A percentile compares a stretch with the other conserved stretches of the same genome.
These are phyloP conservation scores for Dione juno DNA, from an alignment of 2,888 invertebrate species.

Conservation along the genomic window DNA sequence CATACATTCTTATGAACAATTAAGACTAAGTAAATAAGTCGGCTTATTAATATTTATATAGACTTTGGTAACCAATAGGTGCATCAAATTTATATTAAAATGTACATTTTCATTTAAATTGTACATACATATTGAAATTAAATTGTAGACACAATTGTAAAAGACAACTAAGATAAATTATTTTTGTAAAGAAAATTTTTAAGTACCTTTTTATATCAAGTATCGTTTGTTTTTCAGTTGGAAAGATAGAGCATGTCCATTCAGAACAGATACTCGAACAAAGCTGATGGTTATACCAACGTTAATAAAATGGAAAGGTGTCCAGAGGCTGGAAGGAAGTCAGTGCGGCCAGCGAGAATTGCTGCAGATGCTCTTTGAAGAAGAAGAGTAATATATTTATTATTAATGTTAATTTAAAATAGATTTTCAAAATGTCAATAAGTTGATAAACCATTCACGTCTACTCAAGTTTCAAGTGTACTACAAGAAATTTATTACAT, in stretches of 20 bases:
- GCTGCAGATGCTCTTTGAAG: slow-evolving; percentile 91
- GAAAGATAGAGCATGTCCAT: slow-evolving; percentile 92
- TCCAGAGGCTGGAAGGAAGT: slow-evolving; percentile 90
- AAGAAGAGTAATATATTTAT: slow-evolving; percentile 78
- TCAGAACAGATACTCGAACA: slow-evolving; percentile 89
- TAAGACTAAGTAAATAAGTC: too few relatives aligned
- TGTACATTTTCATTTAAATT: too few relatives aligned
- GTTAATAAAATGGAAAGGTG: slow-evolving; percentile 89
- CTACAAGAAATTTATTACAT: not conserved
- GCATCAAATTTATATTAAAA: too few relatives aligned
- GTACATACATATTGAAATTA: too few relatives aligned
- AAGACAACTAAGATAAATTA: too few relatives aligned
- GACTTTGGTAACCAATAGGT: too few relatives aligned
- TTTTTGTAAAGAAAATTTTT: too few relatives aligned
- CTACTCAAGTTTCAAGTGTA: not conserved
- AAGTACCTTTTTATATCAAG: too few relatives aligned
- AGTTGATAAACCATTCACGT: not conserved
- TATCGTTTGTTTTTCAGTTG: slow-evolving; percentile 90
- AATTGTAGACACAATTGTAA: too few relatives aligned
- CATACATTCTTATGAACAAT: too few relatives aligned
- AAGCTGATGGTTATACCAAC: slow-evolving; percentile 92
- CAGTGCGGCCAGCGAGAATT: slow-evolving; percentile 89
- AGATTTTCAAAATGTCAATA: not conserved
- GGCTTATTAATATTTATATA: too few relatives aligned
- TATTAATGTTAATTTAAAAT: not conserved